Evolutionary conservation across 2,113 vertebrate genomes (phyloP).

Genomic region (Thamnophis sirtalis): DNA sequence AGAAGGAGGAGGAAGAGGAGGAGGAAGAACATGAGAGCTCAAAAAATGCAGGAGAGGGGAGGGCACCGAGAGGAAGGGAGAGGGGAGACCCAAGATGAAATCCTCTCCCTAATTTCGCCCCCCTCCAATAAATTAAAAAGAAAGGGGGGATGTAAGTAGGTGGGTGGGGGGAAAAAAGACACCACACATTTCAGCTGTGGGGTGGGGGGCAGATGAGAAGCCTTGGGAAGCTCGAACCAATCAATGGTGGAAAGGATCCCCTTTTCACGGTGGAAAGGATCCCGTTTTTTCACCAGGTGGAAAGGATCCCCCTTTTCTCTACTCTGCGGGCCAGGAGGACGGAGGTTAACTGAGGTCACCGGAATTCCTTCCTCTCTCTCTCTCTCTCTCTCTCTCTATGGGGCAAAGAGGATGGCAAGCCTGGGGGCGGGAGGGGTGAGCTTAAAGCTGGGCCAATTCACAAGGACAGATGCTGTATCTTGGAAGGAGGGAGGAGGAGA

Average conservation of each 20-base stretch:
- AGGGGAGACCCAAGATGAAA: background rate
- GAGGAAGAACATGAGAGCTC: background rate
- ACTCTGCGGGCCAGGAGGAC: background rate
- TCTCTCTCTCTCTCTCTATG: background rate
- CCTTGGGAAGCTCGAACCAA: background rate
- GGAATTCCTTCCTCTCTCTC: background rate
- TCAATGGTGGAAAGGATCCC: background rate
- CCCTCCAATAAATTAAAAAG: background rate
- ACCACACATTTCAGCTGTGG: background rate
- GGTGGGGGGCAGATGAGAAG: background rate
- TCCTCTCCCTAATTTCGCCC: background rate
- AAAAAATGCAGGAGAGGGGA: conserved; percentile 13
- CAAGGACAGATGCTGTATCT: background rate
- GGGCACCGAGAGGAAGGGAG: background rate
- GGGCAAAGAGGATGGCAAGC: background rate
- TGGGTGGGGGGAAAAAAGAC: background rate
- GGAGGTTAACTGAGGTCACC: background rate
- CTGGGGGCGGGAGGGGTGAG: too few relatives aligned
- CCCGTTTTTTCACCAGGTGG: background rate
- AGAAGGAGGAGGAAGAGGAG: too few relatives aligned
- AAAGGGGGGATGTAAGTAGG: background rate
- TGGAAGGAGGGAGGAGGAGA: background rate
- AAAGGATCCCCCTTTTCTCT: background rate
- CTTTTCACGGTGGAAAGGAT: too few relatives aligned
- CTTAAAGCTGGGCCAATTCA: background rate